Evolutionary conservation across 2,888 invertebrate species (phyloP), one percentile per base, ranked within the genome.

Genomic region (Agrypnus murinus): DNA sequence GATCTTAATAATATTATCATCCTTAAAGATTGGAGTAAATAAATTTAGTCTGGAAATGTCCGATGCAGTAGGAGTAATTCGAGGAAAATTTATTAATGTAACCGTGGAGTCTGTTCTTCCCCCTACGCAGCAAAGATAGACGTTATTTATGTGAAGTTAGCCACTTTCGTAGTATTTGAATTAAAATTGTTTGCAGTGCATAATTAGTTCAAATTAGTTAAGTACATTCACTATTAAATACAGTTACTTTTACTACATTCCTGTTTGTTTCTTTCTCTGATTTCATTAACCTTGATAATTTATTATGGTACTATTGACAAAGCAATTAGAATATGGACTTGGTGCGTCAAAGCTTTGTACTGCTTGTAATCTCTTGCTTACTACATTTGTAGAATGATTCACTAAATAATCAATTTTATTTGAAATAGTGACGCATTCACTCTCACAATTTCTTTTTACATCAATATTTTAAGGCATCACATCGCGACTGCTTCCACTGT

Each of bases 171-270:
- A n/a, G n/a, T n/a, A 25, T 5, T 25, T 25, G 4, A 25, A 17
- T 17, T 25, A 46, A 17, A 17, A 25, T 25, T 10, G 25, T 25
- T 25, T 3, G 25, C 25, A 19, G 10, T 25, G 19, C n/a, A 25
- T 25, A 25, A 46, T 25, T 46, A 46, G 10, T 46, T 8, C 19
- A 6, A 46, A 46, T 25, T 25, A 43, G 43, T 15, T 8, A 43
- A 43, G 6, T 5, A 14, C 25, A 25, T 17, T 17, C 46, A 25
- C 25, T 46, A n/a, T n/a, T n/a, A n/a, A 10, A 46, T 46, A 17
- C 46, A 46, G 45, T 45, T 45, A 45, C 45, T 46, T 46, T 9
- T 25, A 25, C 46, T 46, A 9, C 19, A 25, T 46, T 46, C 9
- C 19, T 19, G 25, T 19, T 8, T 15, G 7, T 43, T 43, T 8